phyloP scores from a whole-genome alignment of 2,888 invertebrate species.

The Empis stercorea region DNA sequence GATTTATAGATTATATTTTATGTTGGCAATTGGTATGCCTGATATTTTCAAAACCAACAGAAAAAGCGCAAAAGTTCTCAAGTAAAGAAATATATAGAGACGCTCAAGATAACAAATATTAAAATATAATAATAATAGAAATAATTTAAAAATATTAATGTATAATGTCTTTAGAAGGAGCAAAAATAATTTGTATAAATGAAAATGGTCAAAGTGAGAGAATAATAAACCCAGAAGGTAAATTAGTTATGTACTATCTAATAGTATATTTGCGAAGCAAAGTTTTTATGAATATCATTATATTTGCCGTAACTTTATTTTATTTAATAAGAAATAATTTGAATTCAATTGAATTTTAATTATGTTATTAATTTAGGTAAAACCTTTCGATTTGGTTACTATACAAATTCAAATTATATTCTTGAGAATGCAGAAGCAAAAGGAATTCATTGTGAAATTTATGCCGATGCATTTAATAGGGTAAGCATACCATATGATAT shows the following conservation, averaged over 20 bases:
- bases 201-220: constrained; percentile 11
- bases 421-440: constrained; percentile 21
- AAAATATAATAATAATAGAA: background rate
- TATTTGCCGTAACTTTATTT: too few relatives aligned
- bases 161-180: constrained; percentile 29
- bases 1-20: too few relatives aligned
- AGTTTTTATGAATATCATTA: too few relatives aligned
- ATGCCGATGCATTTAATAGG: constrained; percentile 31
- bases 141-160: background rate
- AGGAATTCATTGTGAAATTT: constrained; percentile 28
- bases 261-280: constrained; percentile 1
- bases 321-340: too few relatives aligned
- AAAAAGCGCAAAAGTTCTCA: background rate
- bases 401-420: constrained; percentile 24
- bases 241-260: too few relatives aligned
- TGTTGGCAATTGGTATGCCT: background rate
- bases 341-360: too few relatives aligned
- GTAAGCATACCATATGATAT: constrained; percentile 26
- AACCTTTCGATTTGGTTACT: constrained; percentile 28
- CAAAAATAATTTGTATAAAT: constrained; percentile 23
- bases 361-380: too few relatives aligned
- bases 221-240: background rate
- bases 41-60: background rate
- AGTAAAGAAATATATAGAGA: too few relatives aligned
- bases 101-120: too few relatives aligned